Percentiles rank a stretch among this genome's conserved stretches.
These are phyloP conservation scores for Matsumurasca onukii DNA, from an alignment of 1,140 invertebrate genomes.

Conservation along the genomic window DNA sequence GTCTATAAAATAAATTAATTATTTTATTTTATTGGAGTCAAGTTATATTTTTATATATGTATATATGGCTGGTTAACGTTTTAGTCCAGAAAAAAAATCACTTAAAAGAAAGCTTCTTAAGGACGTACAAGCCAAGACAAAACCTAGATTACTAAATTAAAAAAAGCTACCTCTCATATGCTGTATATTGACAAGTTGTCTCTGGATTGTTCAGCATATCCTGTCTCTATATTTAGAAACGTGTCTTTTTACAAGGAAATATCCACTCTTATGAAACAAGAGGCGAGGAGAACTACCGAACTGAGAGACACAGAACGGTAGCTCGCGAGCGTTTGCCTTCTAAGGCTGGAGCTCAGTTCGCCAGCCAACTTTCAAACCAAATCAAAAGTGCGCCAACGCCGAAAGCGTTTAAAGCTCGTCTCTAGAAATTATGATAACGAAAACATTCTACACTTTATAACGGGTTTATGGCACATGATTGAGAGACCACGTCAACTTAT, in stretches of 20 bases:
- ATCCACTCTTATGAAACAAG: background rate
- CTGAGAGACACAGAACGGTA: background rate
- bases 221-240: background rate
- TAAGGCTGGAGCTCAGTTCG: background rate
- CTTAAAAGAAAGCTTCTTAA: no score
- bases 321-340: background rate
- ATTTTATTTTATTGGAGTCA: no score
- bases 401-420: background rate
- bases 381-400: background rate
- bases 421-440: background rate
- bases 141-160: no score
- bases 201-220: background rate
- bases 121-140: no score
- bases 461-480: background rate
- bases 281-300: background rate
- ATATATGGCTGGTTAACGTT: no score
- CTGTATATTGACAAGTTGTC: no score
- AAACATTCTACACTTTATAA: background rate
- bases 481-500: background rate
- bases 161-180: no score
- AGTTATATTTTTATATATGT: no score
- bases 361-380: background rate
- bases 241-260: background rate
- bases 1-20: no score
- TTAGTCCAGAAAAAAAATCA: no score